A percentile compares a stretch with the other conserved stretches of the same genome.
These are phyloP conservation scores for Lycaon pictus DNA, from an alignment of 2,113 vertebrate genomes.

Conservation along the genomic window DNA sequence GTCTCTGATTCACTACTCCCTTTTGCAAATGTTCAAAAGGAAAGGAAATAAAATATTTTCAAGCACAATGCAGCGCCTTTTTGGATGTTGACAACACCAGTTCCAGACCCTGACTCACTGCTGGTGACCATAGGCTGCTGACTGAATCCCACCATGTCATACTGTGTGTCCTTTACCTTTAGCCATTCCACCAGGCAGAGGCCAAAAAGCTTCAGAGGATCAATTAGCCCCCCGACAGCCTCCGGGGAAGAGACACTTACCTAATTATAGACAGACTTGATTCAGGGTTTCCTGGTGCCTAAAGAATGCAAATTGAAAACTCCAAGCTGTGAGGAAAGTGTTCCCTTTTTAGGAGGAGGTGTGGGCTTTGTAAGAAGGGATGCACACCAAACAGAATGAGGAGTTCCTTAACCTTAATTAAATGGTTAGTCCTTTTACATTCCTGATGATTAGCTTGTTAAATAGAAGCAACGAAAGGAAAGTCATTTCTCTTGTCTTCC, in stretches of 20 bases:
- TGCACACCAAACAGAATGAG: background rate
- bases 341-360: background rate
- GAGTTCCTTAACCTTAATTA: background rate
- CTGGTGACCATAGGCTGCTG: too few relatives aligned
- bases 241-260: background rate
- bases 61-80: background rate
- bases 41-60: background rate
- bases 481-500: background rate
- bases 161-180: background rate
- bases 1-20: background rate
- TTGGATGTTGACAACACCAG: background rate
- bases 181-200: background rate
- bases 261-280: background rate
- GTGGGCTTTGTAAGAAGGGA: background rate
- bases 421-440: background rate
- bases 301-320: background rate
- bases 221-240: background rate
- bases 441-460: background rate
- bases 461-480: background rate
- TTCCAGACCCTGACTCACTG: accelerated
- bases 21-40: background rate
- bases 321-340: background rate
- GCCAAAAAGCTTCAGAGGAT: background rate
- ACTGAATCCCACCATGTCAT: background rate
- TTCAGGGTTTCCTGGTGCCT: background rate